Evolutionary conservation across 2,797 vertebrate species (phyloP), one percentile per base, ranked within the genome.

Genomic region (Melanotaenia trifasciata): DNA sequence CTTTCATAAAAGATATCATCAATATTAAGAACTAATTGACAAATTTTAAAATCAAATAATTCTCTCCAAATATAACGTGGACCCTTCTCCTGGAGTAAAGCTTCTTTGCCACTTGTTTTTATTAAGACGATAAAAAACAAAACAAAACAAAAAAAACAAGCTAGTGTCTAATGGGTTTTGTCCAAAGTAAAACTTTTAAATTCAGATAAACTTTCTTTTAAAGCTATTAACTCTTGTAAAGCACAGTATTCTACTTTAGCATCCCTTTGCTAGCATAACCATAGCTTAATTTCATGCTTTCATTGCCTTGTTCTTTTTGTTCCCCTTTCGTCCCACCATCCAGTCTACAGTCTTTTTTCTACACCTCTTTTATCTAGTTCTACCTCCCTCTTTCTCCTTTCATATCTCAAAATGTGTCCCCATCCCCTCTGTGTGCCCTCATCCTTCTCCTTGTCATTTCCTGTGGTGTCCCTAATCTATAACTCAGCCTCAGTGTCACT

Each of bases 371-470:
- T 58, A 73, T 76, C 73, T 65, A 18, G 9, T 43, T 30, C 64
- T n/a, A 60, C 62, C 40, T 51, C 50, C 30, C 3, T 1, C 65
- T 26, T 16, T 61, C 66, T 76, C 56, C 47, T 66, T 65, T 77
- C 36, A 66, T 60, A 78, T 70, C 71, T 80, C 59, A 59, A 62
- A 40, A 58, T 47, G 54, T 72, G 64, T 64, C 70, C 57, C 60
- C 0, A 0, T 64, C 69, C 26, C 79, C 36, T 60, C 56, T 5
- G 36, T 20, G 64, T 8, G 12, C 67, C 62, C 64, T 70, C 84
- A 78, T 86, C 67, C 62, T 16, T 79, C 86, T 77, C 59, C 66
- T 67, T 85, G 80, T 85, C 83, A 80, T 80, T 80, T 87, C 85
- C 81, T 72, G 74, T 64, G 11, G 58, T 63, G 47, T 66, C 50